phyloP scores from a whole-genome alignment of 2,797 vertebrate genomes.

The Megalops cyprinoides region DNA sequence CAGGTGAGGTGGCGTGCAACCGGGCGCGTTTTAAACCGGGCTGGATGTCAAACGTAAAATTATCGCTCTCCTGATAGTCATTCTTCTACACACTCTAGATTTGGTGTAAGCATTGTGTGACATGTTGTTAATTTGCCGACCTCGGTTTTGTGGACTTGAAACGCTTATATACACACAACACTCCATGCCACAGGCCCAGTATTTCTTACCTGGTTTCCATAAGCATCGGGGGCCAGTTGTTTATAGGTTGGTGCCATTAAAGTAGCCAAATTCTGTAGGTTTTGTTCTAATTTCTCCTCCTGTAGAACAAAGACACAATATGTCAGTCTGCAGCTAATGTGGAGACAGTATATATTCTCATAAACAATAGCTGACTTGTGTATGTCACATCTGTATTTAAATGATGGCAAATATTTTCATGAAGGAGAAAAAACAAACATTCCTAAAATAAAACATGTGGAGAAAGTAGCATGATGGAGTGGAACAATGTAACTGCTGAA shows the following conservation, averaged over 20 bases:
- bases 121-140: not conserved
- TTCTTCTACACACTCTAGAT: not conserved
- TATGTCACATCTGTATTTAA: too few relatives aligned
- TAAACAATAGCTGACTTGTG: too few relatives aligned
- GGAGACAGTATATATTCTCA: too few relatives aligned
- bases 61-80: not conserved
- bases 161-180: not conserved
- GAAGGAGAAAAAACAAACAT: too few relatives aligned
- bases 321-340: not conserved
- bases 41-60: not conserved
- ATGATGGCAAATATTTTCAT: too few relatives aligned
- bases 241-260: conserved; percentile 90
- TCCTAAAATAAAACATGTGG: too few relatives aligned
- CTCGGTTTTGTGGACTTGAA: not conserved
- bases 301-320: conserved; percentile 56
- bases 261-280: conserved; percentile 90
- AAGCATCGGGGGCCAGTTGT: conserved; percentile 93
- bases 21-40: not conserved
- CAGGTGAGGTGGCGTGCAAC: not conserved
- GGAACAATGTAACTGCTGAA: too few relatives aligned
- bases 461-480: too few relatives aligned
- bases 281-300: conserved; percentile 91
- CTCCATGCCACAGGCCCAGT: conserved; percentile 12
- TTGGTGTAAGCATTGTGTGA: not conserved
- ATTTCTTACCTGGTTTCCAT: conserved; percentile 88